A percentile compares a stretch with the other conserved stretches of the same genome.
phyloP scores from a whole-genome alignment of 2,888 invertebrate species.

The Cinara cedri region DNA sequence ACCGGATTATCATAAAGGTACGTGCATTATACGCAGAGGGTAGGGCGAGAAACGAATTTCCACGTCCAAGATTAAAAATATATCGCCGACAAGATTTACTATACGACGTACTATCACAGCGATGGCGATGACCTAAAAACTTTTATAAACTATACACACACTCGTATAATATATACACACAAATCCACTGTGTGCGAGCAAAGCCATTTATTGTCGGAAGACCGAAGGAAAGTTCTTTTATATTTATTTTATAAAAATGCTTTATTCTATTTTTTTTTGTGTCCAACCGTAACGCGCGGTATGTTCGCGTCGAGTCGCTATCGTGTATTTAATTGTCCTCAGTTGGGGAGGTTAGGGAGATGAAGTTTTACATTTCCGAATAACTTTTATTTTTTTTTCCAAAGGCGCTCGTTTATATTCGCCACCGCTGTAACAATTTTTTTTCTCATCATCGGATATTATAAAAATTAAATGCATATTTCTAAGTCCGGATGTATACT shows the following conservation, averaged over 20 bases:
- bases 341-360: not conserved
- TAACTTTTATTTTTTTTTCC: not conserved
- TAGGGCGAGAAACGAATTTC: not conserved
- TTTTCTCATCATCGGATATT: not conserved
- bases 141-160: slow-evolving; percentile 29
- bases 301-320: not conserved
- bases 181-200: not conserved
- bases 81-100: not conserved
- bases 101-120: not conserved
- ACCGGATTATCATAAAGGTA: too few relatives aligned
- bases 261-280: not conserved
- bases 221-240: slow-evolving; percentile 8
- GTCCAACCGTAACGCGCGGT: not conserved
- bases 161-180: not conserved
- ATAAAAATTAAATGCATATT: not conserved
- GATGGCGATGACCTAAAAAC: slow-evolving; percentile 6
- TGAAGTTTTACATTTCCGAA: not conserved
- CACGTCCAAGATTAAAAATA: not conserved
- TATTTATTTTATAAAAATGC: slow-evolving; percentile 12
- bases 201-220: slow-evolving; percentile 12
- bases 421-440: not conserved
- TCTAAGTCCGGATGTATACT: not conserved
- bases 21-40: too few relatives aligned
- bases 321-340: slow-evolving; percentile 19
- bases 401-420: not conserved